Percentiles rank a stretch among this genome's conserved stretches.
phyloP scores from a whole-genome alignment of 1,140 invertebrate genomes.

The Arctopsyche grandis region DNA sequence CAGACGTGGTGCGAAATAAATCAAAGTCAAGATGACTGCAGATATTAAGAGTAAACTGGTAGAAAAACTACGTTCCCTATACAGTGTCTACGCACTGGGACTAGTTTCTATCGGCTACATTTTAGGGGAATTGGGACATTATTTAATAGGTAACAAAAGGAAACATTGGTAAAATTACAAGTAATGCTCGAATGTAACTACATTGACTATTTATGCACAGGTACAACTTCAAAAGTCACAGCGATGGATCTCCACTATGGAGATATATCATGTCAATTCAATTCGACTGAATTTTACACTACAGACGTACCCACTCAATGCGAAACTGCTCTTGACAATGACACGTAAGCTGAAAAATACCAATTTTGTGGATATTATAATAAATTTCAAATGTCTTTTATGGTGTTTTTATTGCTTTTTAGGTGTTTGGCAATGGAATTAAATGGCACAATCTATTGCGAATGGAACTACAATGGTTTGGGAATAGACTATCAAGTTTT shows the following conservation, averaged over 20 bases:
- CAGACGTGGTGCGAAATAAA: slow-evolving; percentile 4
- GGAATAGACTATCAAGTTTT: slow-evolving; percentile 92
- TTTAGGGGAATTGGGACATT: slow-evolving; percentile 86
- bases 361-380: background rate
- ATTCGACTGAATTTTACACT: slow-evolving; percentile 68
- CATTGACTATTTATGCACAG: slow-evolving; percentile 56
- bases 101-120: slow-evolving; percentile 85
- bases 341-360: slow-evolving; percentile 66
- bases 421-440: slow-evolving; percentile 74
- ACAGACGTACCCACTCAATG: slow-evolving; percentile 74
- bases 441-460: slow-evolving; percentile 81
- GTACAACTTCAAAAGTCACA: slow-evolving; percentile 84
- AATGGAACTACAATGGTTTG: slow-evolving; percentile 93
- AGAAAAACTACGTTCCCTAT: slow-evolving; percentile 74
- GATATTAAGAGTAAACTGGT: slow-evolving; percentile 56
- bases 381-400: background rate
- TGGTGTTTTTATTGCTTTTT: slow-evolving; percentile 43
- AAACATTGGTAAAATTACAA: background rate
- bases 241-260: slow-evolving; percentile 88
- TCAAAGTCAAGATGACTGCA: slow-evolving; percentile 27
- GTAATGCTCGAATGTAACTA: background rate
- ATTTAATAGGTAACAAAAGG: slow-evolving; percentile 76
- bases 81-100: slow-evolving; percentile 80
- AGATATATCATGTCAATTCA: slow-evolving; percentile 86
- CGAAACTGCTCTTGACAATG: slow-evolving; percentile 70